Base-by-base conservation (phyloP, 2,113 vertebrate genomes). In the Glaucidium brasilianum region DNA sequence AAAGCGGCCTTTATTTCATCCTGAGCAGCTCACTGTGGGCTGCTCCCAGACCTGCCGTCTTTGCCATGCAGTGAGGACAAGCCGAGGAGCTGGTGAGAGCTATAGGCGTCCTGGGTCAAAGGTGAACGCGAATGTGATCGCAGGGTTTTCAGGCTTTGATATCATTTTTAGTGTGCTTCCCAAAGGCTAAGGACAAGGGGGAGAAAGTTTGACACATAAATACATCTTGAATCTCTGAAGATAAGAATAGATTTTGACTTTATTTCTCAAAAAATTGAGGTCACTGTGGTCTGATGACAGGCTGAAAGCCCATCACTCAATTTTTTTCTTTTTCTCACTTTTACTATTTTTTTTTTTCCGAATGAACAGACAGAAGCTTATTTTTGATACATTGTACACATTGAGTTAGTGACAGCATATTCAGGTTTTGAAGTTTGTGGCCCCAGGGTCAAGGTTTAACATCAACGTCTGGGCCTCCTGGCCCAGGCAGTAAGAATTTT, bases 181-280 rank as follows among this genome's bases (percentile, higher is more conserved):
- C 90, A 96, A 97, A 97, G 96, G 96, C 93, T 96, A 93, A 92
- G 91, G 97, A 96, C 88, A 92, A 89, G 67, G 78, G 66, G 77
- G 91, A 91, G 58, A 94, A 97, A 90, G 90, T 85, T 67, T 95
- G 90, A 97, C 96, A 97, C 94, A 66, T 96, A 98, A 98, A 98
- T 98, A 97, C 89, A 75, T 97, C 96, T 96, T 71, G 37, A 89
- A 92, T 97, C 96, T 97, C 96, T 91, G 96, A 97, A 96, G 96
- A 97, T 96, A 97, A 97, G 73, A 85, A 82, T 87, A 90, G 90
- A 63, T 97, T 98, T 98, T 97, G 91, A 97, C 92, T 98, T 98
- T 74, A 95, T 93, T 96, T 98, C 93, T 97, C 86, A 96, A 97
- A 98, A 98, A 97, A 98, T 97, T 93, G 97, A 98, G 97, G 97